These are phyloP conservation scores for Lutjanus campechanus DNA, from an alignment of 2,797 vertebrate species.

Conservation along the genomic window DNA sequence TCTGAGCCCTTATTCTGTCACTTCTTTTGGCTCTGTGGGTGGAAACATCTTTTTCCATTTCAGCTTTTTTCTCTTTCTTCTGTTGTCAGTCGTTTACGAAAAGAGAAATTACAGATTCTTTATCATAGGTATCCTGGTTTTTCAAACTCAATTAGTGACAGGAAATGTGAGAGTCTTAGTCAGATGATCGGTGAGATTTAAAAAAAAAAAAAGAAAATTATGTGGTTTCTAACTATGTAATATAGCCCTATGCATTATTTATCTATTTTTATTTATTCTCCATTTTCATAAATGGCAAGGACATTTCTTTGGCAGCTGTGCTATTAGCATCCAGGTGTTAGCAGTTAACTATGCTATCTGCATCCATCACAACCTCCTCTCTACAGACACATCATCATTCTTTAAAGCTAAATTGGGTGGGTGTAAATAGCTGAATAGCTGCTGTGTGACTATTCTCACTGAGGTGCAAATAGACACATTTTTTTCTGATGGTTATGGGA, in stretches of 20 bases:
- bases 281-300: background rate
- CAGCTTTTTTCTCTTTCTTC: conserved; percentile 38
- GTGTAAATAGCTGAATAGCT: too few relatives aligned
- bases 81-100: conserved; percentile 32
- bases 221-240: background rate
- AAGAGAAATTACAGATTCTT: conserved; percentile 12
- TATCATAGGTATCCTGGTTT: conserved; percentile 4
- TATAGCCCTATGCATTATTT: background rate
- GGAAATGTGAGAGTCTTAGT: conserved; percentile 6
- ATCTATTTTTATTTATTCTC: background rate
- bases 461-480: too few relatives aligned
- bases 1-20: conserved; percentile 47
- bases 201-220: background rate
- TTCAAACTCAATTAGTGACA: background rate
- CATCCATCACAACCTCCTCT: too few relatives aligned
- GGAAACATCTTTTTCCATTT: conserved; percentile 27
- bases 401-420: too few relatives aligned
- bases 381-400: too few relatives aligned
- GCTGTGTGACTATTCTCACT: too few relatives aligned
- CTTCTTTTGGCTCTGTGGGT: conserved; percentile 53
- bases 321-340: too few relatives aligned
- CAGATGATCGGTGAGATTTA: background rate
- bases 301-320: background rate
- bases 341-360: too few relatives aligned
- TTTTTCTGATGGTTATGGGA: background rate